Base-by-base conservation (phyloP, 2,888 invertebrate species). In the Brassicogethes aeneus region DNA sequence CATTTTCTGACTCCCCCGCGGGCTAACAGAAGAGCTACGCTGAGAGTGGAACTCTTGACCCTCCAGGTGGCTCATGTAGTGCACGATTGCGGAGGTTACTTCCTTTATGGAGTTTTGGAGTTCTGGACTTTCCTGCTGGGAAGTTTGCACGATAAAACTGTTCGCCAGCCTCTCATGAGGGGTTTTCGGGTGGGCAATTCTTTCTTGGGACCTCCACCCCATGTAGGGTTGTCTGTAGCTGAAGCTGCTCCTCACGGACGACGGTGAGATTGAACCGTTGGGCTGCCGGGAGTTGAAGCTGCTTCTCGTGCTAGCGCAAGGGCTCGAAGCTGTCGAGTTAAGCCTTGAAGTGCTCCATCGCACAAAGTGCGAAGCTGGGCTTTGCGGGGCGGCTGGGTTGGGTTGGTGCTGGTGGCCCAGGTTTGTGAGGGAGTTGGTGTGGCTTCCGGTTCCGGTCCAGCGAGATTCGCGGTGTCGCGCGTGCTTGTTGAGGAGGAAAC, bases 81-180 rank as follows among this genome's bases (percentile, higher is more conserved):
- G 90, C 40, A 90, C 91, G 56, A 92, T 91, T 36, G 91, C 91
- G 54, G 90, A 90, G 48, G 91, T 91, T 51, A 91, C 91, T 70
- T 90, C 90, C 68, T 90, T 90, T 64, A 91, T 91, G 42, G 88
- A 89, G 48, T 86, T 80, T 63, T 85, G 85, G 46, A 88, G 87
- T 64, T 83, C 83, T 44, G 73, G 73, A 49, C 70, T 72, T 39
- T 65, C 64, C 30, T 62, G 62, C 54, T 51, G 49, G n/a, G 3
- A n/a, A 5, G 16, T 33, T 13, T 74, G 71, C 38, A 76, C 71
- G 47, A 82, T 70, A 39, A 83, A 62, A 3, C 80, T 78, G 51
- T 80, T 81, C 33, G 83, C 83, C 67, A 84, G 68, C 59, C 83
- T 77, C 72, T 91, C 90, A 53, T 89, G 88, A 34, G 91, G 89